Percentiles rank a stretch among this genome's conserved stretches.
phyloP scores from a whole-genome alignment of 2,113 vertebrate genomes.

The Odocoileus hemionus region DNA sequence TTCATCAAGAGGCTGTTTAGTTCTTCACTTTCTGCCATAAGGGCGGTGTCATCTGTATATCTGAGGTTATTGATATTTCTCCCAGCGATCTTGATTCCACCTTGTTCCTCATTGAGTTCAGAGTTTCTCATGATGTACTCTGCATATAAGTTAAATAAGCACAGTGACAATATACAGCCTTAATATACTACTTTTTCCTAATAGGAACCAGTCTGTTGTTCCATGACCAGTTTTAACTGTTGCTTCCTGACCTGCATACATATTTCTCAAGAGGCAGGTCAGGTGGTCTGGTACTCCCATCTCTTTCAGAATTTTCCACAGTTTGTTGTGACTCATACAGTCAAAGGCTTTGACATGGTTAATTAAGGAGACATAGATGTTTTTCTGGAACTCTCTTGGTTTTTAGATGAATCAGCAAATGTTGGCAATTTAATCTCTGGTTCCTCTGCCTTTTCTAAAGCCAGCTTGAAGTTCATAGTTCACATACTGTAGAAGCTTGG shows the following conservation, averaged over 20 bases:
- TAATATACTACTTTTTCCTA: not conserved
- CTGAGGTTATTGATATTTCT: not conserved
- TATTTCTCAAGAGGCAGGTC: not conserved
- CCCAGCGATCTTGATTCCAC: not conserved
- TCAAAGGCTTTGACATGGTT: not conserved
- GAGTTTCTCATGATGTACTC: not conserved
- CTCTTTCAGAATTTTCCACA: not conserved
- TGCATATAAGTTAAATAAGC: not conserved
- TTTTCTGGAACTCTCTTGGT: not conserved
- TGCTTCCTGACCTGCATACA: not conserved
- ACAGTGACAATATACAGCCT: accelerated
- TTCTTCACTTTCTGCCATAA: not conserved
- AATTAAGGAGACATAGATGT: not conserved
- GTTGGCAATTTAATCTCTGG: not conserved
- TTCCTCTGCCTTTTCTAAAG: not conserved
- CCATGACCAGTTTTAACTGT: not conserved
- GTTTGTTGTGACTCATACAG: not conserved
- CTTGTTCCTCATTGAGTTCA: not conserved
- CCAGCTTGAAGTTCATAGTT: not conserved
- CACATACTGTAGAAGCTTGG: not conserved
- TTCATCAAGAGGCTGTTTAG: not conserved
- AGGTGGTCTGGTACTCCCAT: not conserved
- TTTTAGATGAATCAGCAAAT: not conserved
- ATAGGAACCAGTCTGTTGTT: not conserved
- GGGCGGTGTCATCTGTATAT: not conserved